Base-by-base conservation (phyloP, 1,140 invertebrate species). In the Drosophila cardini region DNA sequence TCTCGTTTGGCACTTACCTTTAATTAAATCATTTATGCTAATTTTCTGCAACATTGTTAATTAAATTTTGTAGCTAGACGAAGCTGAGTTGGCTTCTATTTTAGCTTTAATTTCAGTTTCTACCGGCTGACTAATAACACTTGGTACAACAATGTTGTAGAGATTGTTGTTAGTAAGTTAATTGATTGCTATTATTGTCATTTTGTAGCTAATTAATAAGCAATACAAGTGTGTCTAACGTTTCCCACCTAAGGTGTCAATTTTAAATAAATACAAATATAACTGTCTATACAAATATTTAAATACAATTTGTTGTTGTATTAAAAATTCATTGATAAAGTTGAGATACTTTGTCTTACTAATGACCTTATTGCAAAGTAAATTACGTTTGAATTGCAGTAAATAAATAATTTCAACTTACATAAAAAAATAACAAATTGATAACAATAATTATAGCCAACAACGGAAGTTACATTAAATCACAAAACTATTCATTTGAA, bases 21-120 rank as follows among this genome's bases (percentile, higher is more conserved):
- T 89, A 85, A 89, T 90, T 89, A 90, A 89, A 89, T 85, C 73
- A 89, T 85, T 87, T 87, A 87, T 87, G 84, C 85, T 87, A 87
- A 87, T 87, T 87, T 87, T 75, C 70, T 68, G 73, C 80, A 73
- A 65, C 77, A 78, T 70, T 50, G 83, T 83, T 86, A 83, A 86
- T 89, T 83, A 74, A 87, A 87, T 83, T 87, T 73, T 52, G n/a
- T 52, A 79, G 64, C 15, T 50, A 55, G n/a, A 16, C 26, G 18
- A 5, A 50, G 53, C 36, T 36, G 60, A 46, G 16, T 16, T 45
- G 13, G 46, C 2, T 16, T 4, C 5, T 45, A 18, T 13, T 15
- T 26, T n/a, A 50, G 34, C 32, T 18, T 55, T 4, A 36, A 40
- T 61, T 42, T 40, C 36, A 26, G 43, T 26, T 26, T 26, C 1